A percentile compares a stretch with the other conserved stretches of the same genome.
Conservation (phyloP, 1,140 invertebrate species). For the Cecropterus lyciades region DNA sequence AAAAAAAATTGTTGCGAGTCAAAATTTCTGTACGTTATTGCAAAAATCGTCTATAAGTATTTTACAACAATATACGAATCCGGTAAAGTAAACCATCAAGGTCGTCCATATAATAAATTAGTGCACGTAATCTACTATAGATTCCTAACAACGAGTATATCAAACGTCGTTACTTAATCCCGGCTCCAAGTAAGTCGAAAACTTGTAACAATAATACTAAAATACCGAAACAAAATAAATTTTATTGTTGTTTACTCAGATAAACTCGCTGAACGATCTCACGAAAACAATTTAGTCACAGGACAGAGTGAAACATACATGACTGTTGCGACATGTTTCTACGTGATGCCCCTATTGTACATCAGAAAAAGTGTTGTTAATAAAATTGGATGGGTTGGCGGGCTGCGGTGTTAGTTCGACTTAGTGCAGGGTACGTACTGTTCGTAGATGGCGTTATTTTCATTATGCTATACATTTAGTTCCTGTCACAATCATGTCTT, state of each 20-base stretch:
- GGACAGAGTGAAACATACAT: constrained; percentile 34
- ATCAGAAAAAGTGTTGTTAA: constrained; percentile 54
- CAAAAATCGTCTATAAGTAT: no score
- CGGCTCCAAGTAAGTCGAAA: background rate
- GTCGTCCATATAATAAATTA: background rate
- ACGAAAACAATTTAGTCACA: constrained; percentile 43
- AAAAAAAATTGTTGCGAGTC: no score
- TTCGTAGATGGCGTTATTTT: no score
- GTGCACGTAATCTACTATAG: background rate
- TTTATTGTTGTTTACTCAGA: constrained; percentile 30
- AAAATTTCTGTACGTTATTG: no score
- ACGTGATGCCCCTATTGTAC: constrained; percentile 45
- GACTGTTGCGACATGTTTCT: constrained; percentile 33
- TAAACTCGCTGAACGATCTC: constrained; percentile 30
- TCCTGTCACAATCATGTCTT: no score
- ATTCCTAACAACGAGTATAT: no score
- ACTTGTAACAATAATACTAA: constrained; percentile 20
- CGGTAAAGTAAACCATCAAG: background rate
- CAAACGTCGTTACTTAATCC: constrained; percentile 56
- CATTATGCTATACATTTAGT: no score
- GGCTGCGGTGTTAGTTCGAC: no score
- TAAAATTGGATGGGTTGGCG: constrained; percentile 64
- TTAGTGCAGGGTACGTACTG: no score
- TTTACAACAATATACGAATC: no score
- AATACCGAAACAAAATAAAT: constrained; percentile 24